Percentiles rank a stretch among this genome's conserved stretches.
Evolutionary conservation across 30 jellyfish, hydroid and myxozoan genomes (phyloP).

Genomic region (Catostylus mosaicus): DNA sequence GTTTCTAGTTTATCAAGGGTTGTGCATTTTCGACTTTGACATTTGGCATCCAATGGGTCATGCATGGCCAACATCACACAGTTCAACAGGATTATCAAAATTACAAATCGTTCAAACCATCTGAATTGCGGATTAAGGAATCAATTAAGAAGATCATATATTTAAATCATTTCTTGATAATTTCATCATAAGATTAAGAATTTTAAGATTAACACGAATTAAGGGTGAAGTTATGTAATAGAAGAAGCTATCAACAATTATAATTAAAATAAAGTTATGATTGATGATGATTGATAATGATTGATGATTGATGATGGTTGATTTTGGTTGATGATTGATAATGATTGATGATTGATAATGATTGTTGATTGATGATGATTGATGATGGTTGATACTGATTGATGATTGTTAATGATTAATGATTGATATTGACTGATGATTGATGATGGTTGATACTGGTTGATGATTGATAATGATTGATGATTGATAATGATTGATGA

Average conservation of each 20-base stretch:
- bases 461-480: no score
- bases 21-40: slow-evolving; percentile 61
- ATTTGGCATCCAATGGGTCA: slow-evolving; percentile 79
- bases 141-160: neutral
- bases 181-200: neutral
- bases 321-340: no score
- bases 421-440: no score
- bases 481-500: no score
- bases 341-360: no score
- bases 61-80: slow-evolving; percentile 91
- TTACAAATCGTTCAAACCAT: slow-evolving; percentile 93
- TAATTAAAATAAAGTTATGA: neutral
- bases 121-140: slow-evolving; percentile 61
- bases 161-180: slow-evolving; percentile 1
- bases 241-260: neutral
- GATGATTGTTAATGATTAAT: no score
- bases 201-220: neutral
- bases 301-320: no score
- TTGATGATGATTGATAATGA: no score
- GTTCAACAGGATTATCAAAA: slow-evolving; percentile 67
- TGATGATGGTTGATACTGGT: no score
- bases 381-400: no score
- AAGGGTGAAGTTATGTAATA: neutral
- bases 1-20: slow-evolving; percentile 69
- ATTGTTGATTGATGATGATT: no score